Evolutionary conservation across 2,113 vertebrate genomes (phyloP).

Genomic region (Sardina pilchardus): DNA sequence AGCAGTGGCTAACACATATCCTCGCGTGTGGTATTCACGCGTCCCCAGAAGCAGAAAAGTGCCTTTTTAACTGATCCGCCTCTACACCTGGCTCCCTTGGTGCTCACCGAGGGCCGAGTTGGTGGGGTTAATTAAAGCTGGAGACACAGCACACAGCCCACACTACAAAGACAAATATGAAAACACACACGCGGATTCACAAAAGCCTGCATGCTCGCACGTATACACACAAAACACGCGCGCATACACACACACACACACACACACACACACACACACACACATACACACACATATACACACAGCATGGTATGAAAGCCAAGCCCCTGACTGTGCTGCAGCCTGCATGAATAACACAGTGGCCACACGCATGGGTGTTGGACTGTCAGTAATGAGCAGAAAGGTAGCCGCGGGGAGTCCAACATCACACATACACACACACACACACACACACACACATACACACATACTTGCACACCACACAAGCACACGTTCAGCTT

Average conservation of each 20-base stretch:
- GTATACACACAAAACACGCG: background rate
- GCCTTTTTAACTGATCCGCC: background rate
- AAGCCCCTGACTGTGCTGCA: conserved; percentile 53
- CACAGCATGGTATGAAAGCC: conserved; percentile 55
- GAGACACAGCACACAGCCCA: background rate
- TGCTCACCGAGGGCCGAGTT: background rate
- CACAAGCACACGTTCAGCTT: background rate
- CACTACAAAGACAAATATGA: background rate
- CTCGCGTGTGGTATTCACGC: background rate
- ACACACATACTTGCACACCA: background rate
- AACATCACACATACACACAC: background rate
- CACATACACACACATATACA: conserved; percentile 42
- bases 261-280: background rate
- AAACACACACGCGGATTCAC: background rate
- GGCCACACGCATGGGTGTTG: conserved; percentile 55
- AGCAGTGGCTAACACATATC: background rate
- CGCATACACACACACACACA: background rate
- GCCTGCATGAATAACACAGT: conserved; percentile 70
- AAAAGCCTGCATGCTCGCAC: background rate
- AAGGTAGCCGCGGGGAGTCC: conserved; percentile 53
- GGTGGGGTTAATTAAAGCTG: conserved; percentile 59
- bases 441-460: background rate
- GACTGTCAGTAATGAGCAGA: conserved; percentile 64
- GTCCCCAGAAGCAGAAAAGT: background rate
- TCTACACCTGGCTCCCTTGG: background rate